These are phyloP conservation scores for Eolophus roseicapilla DNA, from an alignment of 2,113 vertebrate species.

Conservation along the genomic window DNA sequence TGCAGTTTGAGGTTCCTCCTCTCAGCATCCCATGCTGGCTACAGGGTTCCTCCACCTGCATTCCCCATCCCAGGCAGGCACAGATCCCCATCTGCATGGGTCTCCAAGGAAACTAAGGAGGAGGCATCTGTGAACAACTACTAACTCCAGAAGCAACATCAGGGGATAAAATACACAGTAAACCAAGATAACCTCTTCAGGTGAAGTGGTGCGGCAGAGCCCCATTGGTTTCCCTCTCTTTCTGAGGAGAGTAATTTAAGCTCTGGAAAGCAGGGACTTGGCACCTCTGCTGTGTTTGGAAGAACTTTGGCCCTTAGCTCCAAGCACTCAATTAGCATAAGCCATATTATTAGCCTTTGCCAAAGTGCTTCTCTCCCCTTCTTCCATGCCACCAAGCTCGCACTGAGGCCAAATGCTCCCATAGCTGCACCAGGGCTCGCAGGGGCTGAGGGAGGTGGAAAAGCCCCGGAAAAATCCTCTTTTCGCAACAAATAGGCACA, in stretches of 20 bases:
- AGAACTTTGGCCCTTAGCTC: neutral
- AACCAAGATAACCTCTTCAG: neutral
- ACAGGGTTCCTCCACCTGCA: neutral
- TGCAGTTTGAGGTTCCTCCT: neutral
- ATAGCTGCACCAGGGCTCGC: neutral
- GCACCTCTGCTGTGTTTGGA: neutral
- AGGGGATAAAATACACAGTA: neutral
- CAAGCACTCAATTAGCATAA: neutral
- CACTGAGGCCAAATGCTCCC: neutral
- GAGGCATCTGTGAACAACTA: neutral
- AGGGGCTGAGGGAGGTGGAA: neutral
- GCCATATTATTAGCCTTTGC: neutral
- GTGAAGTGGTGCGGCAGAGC: neutral
- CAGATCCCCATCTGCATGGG: fast-evolving
- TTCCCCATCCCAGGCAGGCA: fast-evolving
- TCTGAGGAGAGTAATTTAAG: neutral
- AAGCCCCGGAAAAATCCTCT: neutral
- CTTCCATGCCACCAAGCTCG: neutral
- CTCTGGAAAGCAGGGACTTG: neutral
- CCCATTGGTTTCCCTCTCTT: too few relatives aligned
- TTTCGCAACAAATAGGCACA: neutral
- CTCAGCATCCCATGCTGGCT: fast-evolving
- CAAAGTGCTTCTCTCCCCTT: neutral
- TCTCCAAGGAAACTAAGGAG: fast-evolving
- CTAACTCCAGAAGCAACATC: neutral